Evolutionary conservation across 1,140 invertebrate genomes (phyloP), one percentile per base, ranked within the genome.

Genomic region (Cydia strobilella): DNA sequence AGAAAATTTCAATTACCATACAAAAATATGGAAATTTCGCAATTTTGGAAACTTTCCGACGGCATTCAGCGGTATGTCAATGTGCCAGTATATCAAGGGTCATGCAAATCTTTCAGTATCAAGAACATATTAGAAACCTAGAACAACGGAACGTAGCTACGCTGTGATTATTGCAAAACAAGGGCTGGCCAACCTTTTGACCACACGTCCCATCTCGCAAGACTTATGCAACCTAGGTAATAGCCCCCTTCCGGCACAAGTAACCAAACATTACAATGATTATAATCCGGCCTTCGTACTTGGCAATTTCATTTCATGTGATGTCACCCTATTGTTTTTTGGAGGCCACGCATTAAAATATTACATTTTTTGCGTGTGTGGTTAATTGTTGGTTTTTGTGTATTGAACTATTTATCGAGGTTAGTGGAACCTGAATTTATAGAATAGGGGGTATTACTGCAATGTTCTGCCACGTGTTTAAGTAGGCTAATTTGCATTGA

Each of bases 281-380:
- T 69, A 71, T 20, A 69, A 39, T 69, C 65, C 63, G 69, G 35
- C 77, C 77, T 77, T 75, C 45, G 35, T 73, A 74, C 71, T 72
- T 77, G 69, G 72, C 72, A 42, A 31, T 74, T 66, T 71, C 25
- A 54, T 76, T 42, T 76, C 13, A 63, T 42, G 77, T 83, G 79
- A 83, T 77, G 74, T 84, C 81, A 86, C 65, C 74, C 82, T 54
- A 84, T 86, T 86, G 84, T 86, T 75, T 81, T 72, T 74, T 71
- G 27, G 82, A 83, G 84, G 84, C 73, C 84, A 74, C 72, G 65
- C 71, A 48, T 69, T 69, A 65, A 74, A 62, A 42, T 25, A 27
- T 75, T 51, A 59, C n/a, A 51, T 75, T 62, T 48, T 66, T 20
- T 25, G 69, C 65, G 45, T 45, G 25, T 71, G 31, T 71, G 39